phyloP scores from a whole-genome alignment of 2,888 invertebrate genomes.

The Hemicrepidius hirtus region DNA sequence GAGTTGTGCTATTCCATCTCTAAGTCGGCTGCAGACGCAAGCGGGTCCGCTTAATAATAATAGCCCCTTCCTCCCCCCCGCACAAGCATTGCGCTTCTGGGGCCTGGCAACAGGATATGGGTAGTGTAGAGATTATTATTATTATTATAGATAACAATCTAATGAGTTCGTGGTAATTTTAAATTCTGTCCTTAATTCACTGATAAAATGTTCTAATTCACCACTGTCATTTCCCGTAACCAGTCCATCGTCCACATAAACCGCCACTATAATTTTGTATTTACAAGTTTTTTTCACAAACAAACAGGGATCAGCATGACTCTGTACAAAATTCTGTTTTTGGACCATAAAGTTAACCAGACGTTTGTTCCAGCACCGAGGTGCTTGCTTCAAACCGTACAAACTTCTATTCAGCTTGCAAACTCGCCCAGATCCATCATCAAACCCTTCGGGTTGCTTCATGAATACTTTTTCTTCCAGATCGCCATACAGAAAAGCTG shows the following conservation, averaged over 20 bases:
- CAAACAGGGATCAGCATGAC: conserved; percentile 53
- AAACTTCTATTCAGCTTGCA: conserved; percentile 62
- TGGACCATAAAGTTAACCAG: conserved; percentile 54
- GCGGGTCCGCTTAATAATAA: no score
- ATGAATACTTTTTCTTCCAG: conserved; percentile 2
- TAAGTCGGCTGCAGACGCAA: no score
- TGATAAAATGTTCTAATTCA: conserved; percentile 50
- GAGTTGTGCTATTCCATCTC: no score
- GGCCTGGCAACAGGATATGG: no score
- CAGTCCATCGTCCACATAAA: conserved; percentile 63
- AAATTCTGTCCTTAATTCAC: conserved; percentile 44
- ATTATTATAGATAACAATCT: conserved; percentile 41
- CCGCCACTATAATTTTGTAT: conserved; percentile 54
- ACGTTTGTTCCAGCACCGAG: conserved; percentile 63
- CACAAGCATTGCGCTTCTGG: no score
- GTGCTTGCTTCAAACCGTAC: conserved; percentile 67
- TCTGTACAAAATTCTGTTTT: background rate
- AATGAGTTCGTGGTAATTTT: conserved; percentile 36
- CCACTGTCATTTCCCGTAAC: conserved; percentile 49
- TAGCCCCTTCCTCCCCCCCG: no score
- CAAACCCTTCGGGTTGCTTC: conserved; percentile 8
- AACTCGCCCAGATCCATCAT: conserved; percentile 12
- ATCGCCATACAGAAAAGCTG: conserved; percentile 6
- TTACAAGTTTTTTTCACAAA: conserved; percentile 51
- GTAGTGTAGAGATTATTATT: no score